phyloP scores from a whole-genome alignment of 2,888 invertebrate species.

The Chrysopilus asiliformis region DNA sequence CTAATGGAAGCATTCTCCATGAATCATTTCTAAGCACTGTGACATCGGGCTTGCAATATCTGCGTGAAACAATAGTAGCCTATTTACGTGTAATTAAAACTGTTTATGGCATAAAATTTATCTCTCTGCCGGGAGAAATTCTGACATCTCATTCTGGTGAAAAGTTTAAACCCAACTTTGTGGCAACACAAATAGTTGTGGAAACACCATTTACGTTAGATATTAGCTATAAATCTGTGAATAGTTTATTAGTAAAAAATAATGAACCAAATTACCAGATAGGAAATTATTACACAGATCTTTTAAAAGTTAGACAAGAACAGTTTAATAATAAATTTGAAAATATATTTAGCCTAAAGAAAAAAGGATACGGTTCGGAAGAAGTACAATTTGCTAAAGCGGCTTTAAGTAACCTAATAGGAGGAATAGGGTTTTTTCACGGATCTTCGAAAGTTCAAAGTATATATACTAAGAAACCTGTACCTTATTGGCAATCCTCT shows the following conservation, averaged over 20 bases:
- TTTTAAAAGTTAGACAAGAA: slow-evolving; percentile 44
- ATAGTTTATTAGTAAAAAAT: slow-evolving; percentile 40
- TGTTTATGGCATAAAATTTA: slow-evolving; percentile 39
- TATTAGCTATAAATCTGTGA: slow-evolving; percentile 67
- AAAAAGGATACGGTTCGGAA: slow-evolving; percentile 52
- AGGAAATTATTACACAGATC: slow-evolving; percentile 51
- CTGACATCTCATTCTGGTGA: slow-evolving; percentile 39
- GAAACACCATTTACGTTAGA: slow-evolving; percentile 72
- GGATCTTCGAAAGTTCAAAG: slow-evolving; percentile 80
- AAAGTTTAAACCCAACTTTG: slow-evolving; percentile 59
- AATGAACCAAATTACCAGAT: slow-evolving; percentile 38
- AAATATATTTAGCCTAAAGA: slow-evolving; percentile 55
- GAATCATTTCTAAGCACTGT: slow-evolving; percentile 61
- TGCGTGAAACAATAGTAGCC: slow-evolving; percentile 63
- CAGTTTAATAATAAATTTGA: slow-evolving; percentile 72
- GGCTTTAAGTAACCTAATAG: slow-evolving; percentile 85
- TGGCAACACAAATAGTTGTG: slow-evolving; percentile 63
- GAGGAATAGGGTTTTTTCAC: slow-evolving; percentile 94
- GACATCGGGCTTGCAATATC: slow-evolving; percentile 51
- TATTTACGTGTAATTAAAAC: slow-evolving; percentile 49
- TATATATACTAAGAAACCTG: slow-evolving; percentile 64
- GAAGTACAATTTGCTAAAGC: slow-evolving; percentile 67
- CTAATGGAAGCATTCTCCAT: slow-evolving; percentile 47
- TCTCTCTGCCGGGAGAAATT: slow-evolving; percentile 49
- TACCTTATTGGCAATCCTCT: slow-evolving; percentile 87